Evolutionary conservation across 1,140 invertebrate species (phyloP).

Genomic region (Apis cerana): DNA sequence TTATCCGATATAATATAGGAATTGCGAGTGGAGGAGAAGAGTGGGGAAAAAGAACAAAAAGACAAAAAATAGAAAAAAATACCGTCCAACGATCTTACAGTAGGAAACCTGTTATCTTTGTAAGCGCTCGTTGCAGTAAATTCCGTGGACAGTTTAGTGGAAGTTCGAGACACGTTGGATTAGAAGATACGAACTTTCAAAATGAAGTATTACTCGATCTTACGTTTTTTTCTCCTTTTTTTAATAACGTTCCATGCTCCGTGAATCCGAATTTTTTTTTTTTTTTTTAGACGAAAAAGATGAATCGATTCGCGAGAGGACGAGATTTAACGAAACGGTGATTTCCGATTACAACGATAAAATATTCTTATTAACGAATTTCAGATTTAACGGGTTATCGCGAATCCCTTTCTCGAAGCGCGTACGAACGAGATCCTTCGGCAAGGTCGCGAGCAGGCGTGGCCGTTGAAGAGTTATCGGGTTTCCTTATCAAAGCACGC

Average conservation of each 20-base stretch:
- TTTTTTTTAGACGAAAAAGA: background rate
- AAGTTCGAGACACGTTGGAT: background rate
- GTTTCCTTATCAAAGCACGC: slow-evolving; percentile 23
- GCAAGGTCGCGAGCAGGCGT: slow-evolving; percentile 2
- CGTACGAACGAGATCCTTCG: background rate
- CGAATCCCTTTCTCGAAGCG: too few species aligned
- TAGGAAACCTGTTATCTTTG: slow-evolving; percentile 26
- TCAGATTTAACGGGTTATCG: background rate
- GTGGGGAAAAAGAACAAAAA: background rate
- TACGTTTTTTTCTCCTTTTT: too few species aligned
- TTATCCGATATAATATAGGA: background rate
- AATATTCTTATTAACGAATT: background rate
- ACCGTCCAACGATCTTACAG: background rate
- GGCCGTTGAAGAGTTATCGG: background rate
- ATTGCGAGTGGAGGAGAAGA: background rate
- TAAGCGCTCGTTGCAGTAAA: slow-evolving; percentile 8
- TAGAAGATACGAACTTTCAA: slow-evolving; percentile 2
- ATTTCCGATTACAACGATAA: too few species aligned
- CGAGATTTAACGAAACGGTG: too few species aligned
- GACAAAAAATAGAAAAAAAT: background rate
- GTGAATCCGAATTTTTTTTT: too few species aligned
- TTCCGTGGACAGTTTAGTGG: background rate
- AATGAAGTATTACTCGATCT: background rate
- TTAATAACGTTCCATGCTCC: background rate
- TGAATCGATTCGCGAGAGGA: too few species aligned